Base-by-base conservation (phyloP, 2,113 vertebrate genomes). In the Oenanthe oenanthe region DNA sequence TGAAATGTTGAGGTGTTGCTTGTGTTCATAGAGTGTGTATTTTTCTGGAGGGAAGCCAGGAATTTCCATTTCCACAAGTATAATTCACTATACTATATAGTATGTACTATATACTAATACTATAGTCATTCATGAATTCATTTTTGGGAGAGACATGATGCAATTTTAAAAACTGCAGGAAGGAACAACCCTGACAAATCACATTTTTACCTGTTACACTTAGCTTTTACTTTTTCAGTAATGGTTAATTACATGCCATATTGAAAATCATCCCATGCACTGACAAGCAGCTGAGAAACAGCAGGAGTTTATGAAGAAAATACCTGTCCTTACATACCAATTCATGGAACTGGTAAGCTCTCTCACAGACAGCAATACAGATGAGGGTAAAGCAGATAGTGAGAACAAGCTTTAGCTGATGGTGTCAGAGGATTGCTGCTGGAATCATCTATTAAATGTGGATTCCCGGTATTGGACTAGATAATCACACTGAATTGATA, bases 401-500 rank as follows among this genome's bases (percentile, higher is more conserved):
- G 67, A 88, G 92, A 90, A 77, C 60, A 85, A 86, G 67, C 82
- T 96, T 93, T 93, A 88, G 79, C 79, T 92, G 94, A 83, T 83
- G 85, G 82, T 92, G 85, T 90, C 82, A 88, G 75, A 95, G 88
- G 94, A 96, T 94, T 95, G 85, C 85, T 90, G 82, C 91, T 94
- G 85, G 62, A 94, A 73, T 67, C 75, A 77, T 97, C 92, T 96
- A 92, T 96, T 97, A 95, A 93, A 93, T 90, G 88, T 88, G 92
- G 91, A 96, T 93, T 88, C 67, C 75, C 5, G 1, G 50, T 80
- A 73, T 51, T 94, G 94, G 78, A 94, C 92, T 70, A 88, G 92
- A 85, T 96, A 95, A 97, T 94, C 94, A 77, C 62, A 68, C 75
- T 80, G 92, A 95, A 95, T 92, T 95, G 94, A 97, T 93, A 74